Conservation (phyloP, 2,113 vertebrate genomes). For the Charina bottae region DNA sequence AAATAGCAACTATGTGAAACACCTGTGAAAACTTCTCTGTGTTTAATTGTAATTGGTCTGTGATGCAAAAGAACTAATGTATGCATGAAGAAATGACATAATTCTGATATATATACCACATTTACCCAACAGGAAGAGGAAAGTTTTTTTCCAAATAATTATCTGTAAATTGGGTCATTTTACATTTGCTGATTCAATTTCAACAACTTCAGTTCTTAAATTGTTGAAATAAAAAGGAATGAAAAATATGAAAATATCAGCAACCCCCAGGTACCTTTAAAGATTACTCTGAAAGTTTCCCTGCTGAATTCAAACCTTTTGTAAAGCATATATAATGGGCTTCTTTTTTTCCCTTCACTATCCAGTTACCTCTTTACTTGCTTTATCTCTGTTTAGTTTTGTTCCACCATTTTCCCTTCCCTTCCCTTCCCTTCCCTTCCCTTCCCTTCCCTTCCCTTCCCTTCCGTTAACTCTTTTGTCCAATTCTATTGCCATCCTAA, state of each 20-base stretch:
- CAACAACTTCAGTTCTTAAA: neutral
- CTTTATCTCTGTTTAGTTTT: neutral
- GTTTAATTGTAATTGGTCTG: neutral
- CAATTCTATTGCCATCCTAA: neutral
- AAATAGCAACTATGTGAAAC: slow-evolving; percentile 1
- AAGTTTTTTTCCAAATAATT: neutral
- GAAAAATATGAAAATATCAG: neutral
- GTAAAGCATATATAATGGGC: neutral
- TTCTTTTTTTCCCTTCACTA: neutral
- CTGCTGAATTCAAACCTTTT: neutral
- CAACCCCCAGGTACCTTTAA: neutral
- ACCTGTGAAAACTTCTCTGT: neutral
- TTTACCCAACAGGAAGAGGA: neutral
- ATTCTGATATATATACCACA: slow-evolving; percentile 34
- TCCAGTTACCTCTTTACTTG: neutral
- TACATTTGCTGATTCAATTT: neutral
- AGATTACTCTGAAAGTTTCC: neutral
- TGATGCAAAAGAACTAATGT: slow-evolving; percentile 9
- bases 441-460: no score
- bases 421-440: neutral
- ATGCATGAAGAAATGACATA: slow-evolving; percentile 58
- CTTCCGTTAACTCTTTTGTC: neutral
- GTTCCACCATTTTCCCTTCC: neutral
- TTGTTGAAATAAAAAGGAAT: neutral
- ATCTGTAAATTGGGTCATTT: neutral